Evolutionary conservation across 1,140 invertebrate genomes (phyloP).

Genomic region (Drosophila murphyi): DNA sequence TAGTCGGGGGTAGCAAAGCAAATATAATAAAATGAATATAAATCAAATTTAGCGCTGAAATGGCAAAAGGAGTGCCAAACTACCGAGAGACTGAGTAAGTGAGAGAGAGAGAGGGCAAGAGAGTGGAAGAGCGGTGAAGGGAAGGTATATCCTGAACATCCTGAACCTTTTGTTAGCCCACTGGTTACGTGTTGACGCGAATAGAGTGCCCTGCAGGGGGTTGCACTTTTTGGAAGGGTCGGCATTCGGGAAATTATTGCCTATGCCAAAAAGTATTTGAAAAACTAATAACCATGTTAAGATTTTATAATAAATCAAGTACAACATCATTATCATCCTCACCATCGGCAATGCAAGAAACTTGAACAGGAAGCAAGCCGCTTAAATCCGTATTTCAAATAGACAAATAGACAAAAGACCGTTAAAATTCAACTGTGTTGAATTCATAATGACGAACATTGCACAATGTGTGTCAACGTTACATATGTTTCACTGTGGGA

Average conservation of each 20-base stretch:
- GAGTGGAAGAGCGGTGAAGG: background rate
- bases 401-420: conserved; percentile 61
- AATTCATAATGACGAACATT: conserved; percentile 49
- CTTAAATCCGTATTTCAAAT: conserved; percentile 61
- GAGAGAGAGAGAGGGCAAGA: background rate
- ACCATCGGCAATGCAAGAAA: conserved; percentile 20
- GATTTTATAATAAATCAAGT: conserved; percentile 80
- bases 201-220: conserved; percentile 60
- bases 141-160: background rate
- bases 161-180: conserved; percentile 30
- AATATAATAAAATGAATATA: conserved; percentile 81
- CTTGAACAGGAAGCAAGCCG: conserved; percentile 19
- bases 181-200: conserved; percentile 33
- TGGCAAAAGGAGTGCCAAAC: conserved; percentile 58
- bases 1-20: conserved; percentile 49
- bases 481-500: conserved; percentile 61
- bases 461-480: conserved; percentile 59
- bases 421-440: conserved; percentile 33
- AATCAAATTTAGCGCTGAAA: conserved; percentile 80
- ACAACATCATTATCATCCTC: conserved; percentile 27
- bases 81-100: conserved; percentile 4
- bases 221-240: conserved; percentile 27
- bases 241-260: conserved; percentile 67
- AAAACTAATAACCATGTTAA: conserved; percentile 81
- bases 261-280: conserved; percentile 51